Evolutionary conservation across 64 coral and sea anemone genomes (phyloP).

Genomic region (Astreopora myriophthalma): DNA sequence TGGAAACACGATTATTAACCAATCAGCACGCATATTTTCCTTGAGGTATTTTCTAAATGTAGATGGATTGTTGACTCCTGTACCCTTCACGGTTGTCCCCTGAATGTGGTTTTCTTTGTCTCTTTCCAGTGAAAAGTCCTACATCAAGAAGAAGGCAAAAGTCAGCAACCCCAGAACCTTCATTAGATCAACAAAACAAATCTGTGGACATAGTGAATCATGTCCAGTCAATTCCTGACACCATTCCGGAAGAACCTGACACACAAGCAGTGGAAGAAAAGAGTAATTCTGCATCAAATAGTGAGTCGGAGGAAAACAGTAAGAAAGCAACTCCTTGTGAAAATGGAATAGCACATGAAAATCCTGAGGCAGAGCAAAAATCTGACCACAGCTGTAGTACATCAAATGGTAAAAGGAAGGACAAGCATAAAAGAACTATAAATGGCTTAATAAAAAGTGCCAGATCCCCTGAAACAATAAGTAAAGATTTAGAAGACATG

Average conservation of each 20-base stretch:
- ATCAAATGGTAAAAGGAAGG: constrained; percentile 14
- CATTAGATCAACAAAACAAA: constrained; percentile 24
- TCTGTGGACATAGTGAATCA: neutral
- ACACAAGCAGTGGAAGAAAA: neutral
- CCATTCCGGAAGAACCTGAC: neutral
- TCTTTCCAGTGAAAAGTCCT: constrained; percentile 74
- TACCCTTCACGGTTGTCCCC: no score
- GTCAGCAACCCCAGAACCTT: constrained; percentile 84
- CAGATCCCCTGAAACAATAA: constrained; percentile 50
- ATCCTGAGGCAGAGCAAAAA: neutral
- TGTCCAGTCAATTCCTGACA: constrained; percentile 15
- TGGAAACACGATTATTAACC: no score
- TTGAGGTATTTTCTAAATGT: no score
- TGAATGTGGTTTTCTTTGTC: neutral
- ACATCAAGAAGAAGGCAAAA: constrained; percentile 74
- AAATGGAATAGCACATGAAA: neutral
- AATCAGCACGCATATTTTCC: no score
- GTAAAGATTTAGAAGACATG: constrained; percentile 52
- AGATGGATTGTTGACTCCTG: no score
- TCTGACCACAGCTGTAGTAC: neutral
- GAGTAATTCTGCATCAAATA: neutral
- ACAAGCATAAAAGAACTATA: constrained; percentile 10
- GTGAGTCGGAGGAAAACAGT: neutral
- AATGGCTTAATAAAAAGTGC: constrained; percentile 54
- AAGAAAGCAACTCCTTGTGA: neutral